Conservation (phyloP, 2,888 invertebrate genomes). For the Microchrysa polita region DNA sequence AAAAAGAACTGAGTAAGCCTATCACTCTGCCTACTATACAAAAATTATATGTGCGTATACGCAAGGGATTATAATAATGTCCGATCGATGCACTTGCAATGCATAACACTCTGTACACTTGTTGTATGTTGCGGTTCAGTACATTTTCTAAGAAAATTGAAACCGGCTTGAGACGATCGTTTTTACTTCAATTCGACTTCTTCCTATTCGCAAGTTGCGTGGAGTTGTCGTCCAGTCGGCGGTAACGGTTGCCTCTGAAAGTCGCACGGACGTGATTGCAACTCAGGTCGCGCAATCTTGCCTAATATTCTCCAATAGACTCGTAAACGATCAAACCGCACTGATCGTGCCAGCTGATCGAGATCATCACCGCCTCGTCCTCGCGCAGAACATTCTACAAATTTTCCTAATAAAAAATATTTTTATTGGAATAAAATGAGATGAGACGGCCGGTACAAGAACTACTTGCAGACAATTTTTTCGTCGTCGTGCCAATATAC, state of each 20-base stretch:
- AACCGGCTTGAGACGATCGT: conserved; percentile 29
- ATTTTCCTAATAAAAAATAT: no score
- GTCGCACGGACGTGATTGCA: conserved; percentile 25
- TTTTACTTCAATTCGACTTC: not conserved
- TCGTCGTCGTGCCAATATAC: no score
- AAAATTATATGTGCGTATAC: conserved; percentile 1
- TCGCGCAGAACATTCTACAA: no score
- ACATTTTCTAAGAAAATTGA: conserved; percentile 44
- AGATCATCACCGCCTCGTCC: no score
- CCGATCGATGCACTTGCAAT: not conserved
- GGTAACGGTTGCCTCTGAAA: no score
- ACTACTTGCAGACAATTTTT: no score
- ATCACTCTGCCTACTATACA: not conserved
- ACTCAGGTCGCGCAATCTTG: not conserved
- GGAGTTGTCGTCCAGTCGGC: no score
- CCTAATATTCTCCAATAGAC: not conserved
- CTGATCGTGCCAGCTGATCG: no score
- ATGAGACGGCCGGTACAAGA: no score
- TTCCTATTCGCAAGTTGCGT: conserved; percentile 10
- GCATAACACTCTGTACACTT: conserved; percentile 30
- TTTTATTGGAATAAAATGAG: no score
- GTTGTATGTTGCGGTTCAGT: conserved; percentile 41
- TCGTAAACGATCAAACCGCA: no score
- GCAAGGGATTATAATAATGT: conserved; percentile 25
- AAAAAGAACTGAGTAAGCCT: no score